Base-by-base conservation (phyloP, 2,113 vertebrate species). In the Clarias magur region DNA sequence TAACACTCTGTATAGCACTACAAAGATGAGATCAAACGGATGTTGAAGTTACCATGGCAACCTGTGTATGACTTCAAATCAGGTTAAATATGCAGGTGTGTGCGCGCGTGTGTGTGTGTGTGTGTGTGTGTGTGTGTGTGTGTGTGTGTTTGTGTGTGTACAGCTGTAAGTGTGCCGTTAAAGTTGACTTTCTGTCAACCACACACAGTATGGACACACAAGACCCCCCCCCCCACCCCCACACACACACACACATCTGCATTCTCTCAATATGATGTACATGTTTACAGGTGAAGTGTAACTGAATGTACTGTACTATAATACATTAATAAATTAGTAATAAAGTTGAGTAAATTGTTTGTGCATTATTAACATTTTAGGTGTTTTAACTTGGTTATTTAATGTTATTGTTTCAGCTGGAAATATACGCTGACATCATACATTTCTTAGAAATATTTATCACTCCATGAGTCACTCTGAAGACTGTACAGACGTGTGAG, bases 1-100 rank as follows among this genome's bases (percentile, higher is more conserved):
- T 23, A 38, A 72, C 17, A 19, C 68, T 34, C 6, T 34, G 15
- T 38, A 11, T 48, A 53, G 1, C 2, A 11, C 21, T 53, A 25
- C 4, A 23, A 15, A 11, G 34, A 73, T 38, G 73, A 76, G 42
- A 76, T 53, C 42, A 76, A 76, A 76, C 25, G 0, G 42, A 42
- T 4, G 73, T n/a, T 76, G 73, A 76, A 6, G 42, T 76, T 76
- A 76, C 73, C 23, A 76, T 53, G 42, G 73, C 42, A 76, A 76
- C 42, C 17, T 42, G 27, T 48, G 67, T 57, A 19, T 92, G 91
- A 92, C 88, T 88, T 90, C 91, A 94, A 93, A 91, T 91, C 90
- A 91, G 92, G 92, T 93, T 94, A 93, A 92, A 84, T 90, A 70
- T 89, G 92, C 94, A 95, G 94, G 94, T 90, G 88, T 72, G 65